A percentile compares a stretch with the other conserved stretches of the same genome.
phyloP scores from a whole-genome alignment of 1,140 invertebrate genomes.

The Leptestheria dahalacensis region DNA sequence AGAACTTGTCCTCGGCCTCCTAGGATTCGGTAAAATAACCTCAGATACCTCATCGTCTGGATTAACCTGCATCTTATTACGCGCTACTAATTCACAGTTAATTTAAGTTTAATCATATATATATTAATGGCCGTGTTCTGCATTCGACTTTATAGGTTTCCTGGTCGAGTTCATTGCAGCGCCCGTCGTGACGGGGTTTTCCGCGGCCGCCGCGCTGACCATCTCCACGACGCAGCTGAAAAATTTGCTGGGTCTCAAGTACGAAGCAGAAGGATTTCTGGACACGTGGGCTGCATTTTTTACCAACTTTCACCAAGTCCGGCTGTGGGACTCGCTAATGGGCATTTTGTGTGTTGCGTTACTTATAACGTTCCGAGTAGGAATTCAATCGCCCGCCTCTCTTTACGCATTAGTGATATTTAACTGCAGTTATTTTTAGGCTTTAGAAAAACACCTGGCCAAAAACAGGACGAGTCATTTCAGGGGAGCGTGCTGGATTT shows the following conservation, averaged over 20 bases:
- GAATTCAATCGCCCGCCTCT: background rate
- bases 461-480: background rate
- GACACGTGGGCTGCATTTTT: slow-evolving; percentile 48
- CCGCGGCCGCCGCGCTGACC: slow-evolving; percentile 62
- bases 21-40: slow-evolving; percentile 56
- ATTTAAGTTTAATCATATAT: background rate
- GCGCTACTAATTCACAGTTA: background rate
- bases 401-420: no score
- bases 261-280: slow-evolving; percentile 52
- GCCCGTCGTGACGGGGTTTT: slow-evolving; percentile 31
- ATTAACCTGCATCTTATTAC: background rate
- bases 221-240: slow-evolving; percentile 80
- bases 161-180: slow-evolving; percentile 87
- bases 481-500: background rate
- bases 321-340: slow-evolving; percentile 46
- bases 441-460: background rate
- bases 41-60: background rate
- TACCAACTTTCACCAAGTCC: slow-evolving; percentile 41
- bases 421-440: no score
- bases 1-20: slow-evolving; percentile 53
- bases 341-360: slow-evolving; percentile 51
- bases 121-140: no score
- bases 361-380: slow-evolving; percentile 42
- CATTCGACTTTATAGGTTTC: slow-evolving; percentile 64
- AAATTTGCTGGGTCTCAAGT: slow-evolving; percentile 58